Evolutionary conservation across 2,888 invertebrate genomes (phyloP).

Genomic region (Ormyrus labotus): DNA sequence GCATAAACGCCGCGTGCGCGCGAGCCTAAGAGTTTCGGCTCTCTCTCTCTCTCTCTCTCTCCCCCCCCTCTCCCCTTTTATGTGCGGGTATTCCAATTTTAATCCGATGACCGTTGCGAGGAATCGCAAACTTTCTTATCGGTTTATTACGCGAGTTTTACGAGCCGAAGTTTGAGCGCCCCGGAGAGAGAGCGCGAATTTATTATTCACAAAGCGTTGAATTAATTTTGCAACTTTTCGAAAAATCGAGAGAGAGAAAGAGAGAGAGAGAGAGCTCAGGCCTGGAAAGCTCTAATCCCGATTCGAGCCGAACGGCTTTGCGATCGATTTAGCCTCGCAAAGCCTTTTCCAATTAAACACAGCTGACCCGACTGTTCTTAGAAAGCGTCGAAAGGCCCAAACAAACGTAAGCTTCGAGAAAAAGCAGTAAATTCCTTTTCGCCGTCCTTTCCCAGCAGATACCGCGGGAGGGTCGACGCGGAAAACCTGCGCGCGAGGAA

Average conservation of each 20-base stretch:
- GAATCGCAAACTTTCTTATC: conserved; percentile 18
- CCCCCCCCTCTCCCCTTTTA: neutral
- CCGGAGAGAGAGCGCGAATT: neutral
- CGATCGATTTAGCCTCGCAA: too few species aligned
- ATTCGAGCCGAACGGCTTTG: too few species aligned
- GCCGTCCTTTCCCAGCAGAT: too few species aligned
- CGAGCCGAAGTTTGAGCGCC: conserved; percentile 5
- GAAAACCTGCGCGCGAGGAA: neutral
- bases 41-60: conserved; percentile 21
- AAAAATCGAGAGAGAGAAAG: neutral
- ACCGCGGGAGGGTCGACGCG: neutral
- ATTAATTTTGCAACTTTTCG: neutral
- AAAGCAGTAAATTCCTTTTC: too few species aligned
- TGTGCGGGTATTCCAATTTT: conserved; percentile 42
- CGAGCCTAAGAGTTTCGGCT: conserved; percentile 28
- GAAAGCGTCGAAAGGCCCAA: too few species aligned
- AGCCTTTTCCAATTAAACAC: too few species aligned
- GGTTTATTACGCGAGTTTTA: conserved; percentile 30
- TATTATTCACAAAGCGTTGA: neutral
- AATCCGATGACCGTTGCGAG: conserved; percentile 35
- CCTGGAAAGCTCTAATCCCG: neutral
- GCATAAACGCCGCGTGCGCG: conserved; percentile 52
- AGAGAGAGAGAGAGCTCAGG: conserved; percentile 2
- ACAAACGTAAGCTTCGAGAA: too few species aligned
- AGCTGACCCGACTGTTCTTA: too few species aligned